Percentiles rank a stretch among this genome's conserved stretches.
phyloP scores from a whole-genome alignment of 2,888 invertebrate species.

The Patella ulyssiponensis region DNA sequence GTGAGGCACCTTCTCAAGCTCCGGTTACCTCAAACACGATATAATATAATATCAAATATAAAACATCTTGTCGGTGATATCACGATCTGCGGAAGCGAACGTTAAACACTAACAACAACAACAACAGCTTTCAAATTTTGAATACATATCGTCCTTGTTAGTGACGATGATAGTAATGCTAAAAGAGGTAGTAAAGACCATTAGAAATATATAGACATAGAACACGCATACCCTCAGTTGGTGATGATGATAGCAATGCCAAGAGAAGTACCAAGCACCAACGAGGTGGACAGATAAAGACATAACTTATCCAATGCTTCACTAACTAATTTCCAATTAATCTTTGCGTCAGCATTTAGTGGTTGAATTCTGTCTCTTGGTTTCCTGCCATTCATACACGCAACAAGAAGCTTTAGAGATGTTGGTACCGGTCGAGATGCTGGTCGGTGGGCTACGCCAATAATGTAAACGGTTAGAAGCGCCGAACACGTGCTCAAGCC shows the following conservation, averaged over 20 bases:
- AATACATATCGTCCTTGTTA: background rate
- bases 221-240: no score
- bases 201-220: background rate
- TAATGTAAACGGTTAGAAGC: background rate
- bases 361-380: background rate
- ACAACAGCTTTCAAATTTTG: no score
- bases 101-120: no score
- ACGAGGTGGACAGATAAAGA: background rate
- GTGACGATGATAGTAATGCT: background rate
- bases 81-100: no score
- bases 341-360: background rate
- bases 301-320: background rate
- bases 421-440: background rate
- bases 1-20: no score
- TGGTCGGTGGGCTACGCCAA: background rate
- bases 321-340: background rate
- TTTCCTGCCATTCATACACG: background rate
- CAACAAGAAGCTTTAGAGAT: background rate
- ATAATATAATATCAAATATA: no score
- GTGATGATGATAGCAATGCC: background rate
- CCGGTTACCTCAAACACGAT: no score
- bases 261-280: background rate
- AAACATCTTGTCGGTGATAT: no score
- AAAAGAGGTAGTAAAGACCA: background rate
- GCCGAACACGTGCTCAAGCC: background rate